phyloP scores from a whole-genome alignment of 2,888 invertebrate species.

The Ditula angustiorana region DNA sequence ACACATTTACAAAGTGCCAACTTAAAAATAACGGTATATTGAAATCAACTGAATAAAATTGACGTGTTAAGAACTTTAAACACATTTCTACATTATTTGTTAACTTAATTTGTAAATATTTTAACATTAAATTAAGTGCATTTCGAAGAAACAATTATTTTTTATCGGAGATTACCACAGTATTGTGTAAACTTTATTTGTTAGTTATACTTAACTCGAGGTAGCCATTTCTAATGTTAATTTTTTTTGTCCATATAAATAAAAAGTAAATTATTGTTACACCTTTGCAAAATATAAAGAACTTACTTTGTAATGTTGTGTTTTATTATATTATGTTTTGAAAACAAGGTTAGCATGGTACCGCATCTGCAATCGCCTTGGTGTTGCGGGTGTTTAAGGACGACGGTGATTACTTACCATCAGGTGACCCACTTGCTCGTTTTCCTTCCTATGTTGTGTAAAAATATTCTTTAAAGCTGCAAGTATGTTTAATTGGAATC shows the following conservation, averaged over 20 bases:
- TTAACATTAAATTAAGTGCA: constrained; percentile 43
- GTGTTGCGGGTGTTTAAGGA: no score
- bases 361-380: no score
- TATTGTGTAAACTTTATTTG: constrained; percentile 65
- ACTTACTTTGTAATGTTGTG: constrained; percentile 71
- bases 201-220: constrained; percentile 61
- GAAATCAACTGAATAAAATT: constrained; percentile 23
- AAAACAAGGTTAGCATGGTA: no score
- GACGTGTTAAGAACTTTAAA: constrained; percentile 21
- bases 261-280: constrained; percentile 82
- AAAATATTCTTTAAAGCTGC: no score
- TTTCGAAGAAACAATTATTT: constrained; percentile 44
- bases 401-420: no score
- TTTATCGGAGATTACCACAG: constrained; percentile 64
- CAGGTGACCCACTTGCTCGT: no score
- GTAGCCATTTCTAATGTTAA: constrained; percentile 74
- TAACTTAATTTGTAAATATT: constrained; percentile 44
- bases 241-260: constrained; percentile 71
- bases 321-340: constrained; percentile 55
- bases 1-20: constrained; percentile 2
- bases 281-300: constrained; percentile 79
- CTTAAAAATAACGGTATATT: constrained; percentile 9
- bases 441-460: no score
- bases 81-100: constrained; percentile 29
- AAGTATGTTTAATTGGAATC: no score